Evolutionary conservation across 2,888 invertebrate genomes (phyloP).

Genomic region (Macrophya alboannulata): DNA sequence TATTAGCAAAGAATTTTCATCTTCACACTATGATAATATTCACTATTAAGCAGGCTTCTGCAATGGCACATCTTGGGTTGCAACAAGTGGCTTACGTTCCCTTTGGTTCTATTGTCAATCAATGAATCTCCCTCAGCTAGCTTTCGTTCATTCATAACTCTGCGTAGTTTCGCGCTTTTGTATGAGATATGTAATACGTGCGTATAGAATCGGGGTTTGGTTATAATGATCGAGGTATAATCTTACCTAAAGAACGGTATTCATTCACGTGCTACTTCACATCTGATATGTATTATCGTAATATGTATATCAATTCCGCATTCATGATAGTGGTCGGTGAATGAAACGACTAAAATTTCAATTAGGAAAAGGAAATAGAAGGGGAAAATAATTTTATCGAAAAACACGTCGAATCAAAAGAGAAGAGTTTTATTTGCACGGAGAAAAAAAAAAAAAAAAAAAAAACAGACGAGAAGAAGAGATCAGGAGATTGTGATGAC

Average conservation of each 20-base stretch:
- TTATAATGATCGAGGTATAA: background rate
- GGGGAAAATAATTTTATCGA: background rate
- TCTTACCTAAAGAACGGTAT: background rate
- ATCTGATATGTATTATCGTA: background rate
- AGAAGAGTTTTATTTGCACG: background rate
- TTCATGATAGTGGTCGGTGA: background rate
- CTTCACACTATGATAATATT: background rate
- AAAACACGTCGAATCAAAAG: background rate
- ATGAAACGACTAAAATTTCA: background rate
- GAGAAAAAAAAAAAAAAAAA: no score
- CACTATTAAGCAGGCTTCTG: constrained; percentile 3
- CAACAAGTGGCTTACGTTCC: constrained; percentile 48
- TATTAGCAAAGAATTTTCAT: background rate
- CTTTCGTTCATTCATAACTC: constrained; percentile 49
- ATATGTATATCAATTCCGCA: no score
- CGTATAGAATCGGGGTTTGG: no score
- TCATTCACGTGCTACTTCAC: background rate
- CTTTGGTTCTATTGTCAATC: constrained; percentile 51
- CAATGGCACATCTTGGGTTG: constrained; percentile 41
- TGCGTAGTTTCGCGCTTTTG: constrained; percentile 7
- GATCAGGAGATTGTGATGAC: no score
- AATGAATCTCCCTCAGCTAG: constrained; percentile 45
- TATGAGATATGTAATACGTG: background rate
- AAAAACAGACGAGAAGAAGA: background rate
- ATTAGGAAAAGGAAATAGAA: background rate